These are phyloP conservation scores for Myopa testacea DNA, from an alignment of 2,888 invertebrate species.

Conservation along the genomic window DNA sequence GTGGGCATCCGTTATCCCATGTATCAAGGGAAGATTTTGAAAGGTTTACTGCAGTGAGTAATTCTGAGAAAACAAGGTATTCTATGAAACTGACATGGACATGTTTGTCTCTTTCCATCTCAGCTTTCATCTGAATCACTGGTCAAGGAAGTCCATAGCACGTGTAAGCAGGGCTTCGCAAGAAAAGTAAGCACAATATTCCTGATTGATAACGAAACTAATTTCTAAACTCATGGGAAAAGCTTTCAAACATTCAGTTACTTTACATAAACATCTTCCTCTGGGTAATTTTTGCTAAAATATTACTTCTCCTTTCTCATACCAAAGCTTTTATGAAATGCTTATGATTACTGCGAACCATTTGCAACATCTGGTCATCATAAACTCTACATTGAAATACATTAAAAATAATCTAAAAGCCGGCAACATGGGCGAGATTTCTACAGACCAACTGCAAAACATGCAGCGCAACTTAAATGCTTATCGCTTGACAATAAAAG, in stretches of 20 bases:
- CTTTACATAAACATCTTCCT: not conserved
- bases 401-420: conserved; percentile 53
- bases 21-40: conserved; percentile 60
- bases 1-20: conserved; percentile 62
- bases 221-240: too few relatives aligned
- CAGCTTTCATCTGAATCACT: conserved; percentile 66
- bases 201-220: too few relatives aligned
- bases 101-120: not conserved
- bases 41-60: conserved; percentile 63
- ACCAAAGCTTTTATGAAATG: conserved; percentile 65
- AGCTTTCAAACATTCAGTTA: not conserved
- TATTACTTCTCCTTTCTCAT: conserved; percentile 5
- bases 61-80: not conserved
- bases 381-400: conserved; percentile 60
- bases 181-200: conserved; percentile 53
- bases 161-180: conserved; percentile 53
- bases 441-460: conserved; percentile 46
- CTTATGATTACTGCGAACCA: conserved; percentile 65
- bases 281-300: not conserved
- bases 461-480: conserved; percentile 53
- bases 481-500: conserved; percentile 56
- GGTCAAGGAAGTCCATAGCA: conserved; percentile 62
- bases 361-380: conserved; percentile 62
- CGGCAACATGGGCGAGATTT: conserved; percentile 54
- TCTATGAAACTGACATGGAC: not conserved